These are phyloP conservation scores for Numenius arquata DNA, from an alignment of 2,113 vertebrate species.

Conservation along the genomic window DNA sequence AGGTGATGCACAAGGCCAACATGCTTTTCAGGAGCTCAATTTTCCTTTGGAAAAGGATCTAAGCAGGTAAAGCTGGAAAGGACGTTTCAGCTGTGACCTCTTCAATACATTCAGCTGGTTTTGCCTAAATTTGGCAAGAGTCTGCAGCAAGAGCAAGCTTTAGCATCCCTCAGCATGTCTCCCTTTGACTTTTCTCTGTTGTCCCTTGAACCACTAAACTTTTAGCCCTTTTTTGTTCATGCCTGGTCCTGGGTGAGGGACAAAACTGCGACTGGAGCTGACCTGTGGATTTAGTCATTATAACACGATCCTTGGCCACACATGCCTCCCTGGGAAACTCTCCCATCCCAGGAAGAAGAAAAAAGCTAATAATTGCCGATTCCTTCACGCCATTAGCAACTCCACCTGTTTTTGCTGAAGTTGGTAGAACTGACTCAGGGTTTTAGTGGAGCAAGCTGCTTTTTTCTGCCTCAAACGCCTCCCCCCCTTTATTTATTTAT, in stretches of 20 bases:
- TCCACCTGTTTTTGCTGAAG: not conserved
- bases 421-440: not conserved
- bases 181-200: not conserved
- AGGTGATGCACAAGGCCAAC: not conserved
- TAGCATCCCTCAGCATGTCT: not conserved
- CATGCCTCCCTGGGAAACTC: not conserved
- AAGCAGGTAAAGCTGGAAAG: not conserved
- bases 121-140: not conserved
- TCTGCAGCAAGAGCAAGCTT: not conserved
- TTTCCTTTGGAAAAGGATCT: not conserved
- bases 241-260: not conserved
- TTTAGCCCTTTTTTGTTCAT: not conserved
- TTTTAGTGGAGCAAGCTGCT: not conserved
- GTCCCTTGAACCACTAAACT: not conserved
- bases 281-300: fast-evolving
- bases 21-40: fast-evolving
- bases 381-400: not conserved
- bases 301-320: not conserved
- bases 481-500: not conserved
- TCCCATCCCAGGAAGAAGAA: not conserved
- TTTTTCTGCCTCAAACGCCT: not conserved
- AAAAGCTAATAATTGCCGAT: not conserved
- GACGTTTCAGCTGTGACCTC: not conserved
- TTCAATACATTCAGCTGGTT: not conserved
- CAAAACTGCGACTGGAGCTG: not conserved